Evolutionary conservation across 2,797 vertebrate species (phyloP), one percentile per base, ranked within the genome.

Genomic region (Helarctos malayanus): DNA sequence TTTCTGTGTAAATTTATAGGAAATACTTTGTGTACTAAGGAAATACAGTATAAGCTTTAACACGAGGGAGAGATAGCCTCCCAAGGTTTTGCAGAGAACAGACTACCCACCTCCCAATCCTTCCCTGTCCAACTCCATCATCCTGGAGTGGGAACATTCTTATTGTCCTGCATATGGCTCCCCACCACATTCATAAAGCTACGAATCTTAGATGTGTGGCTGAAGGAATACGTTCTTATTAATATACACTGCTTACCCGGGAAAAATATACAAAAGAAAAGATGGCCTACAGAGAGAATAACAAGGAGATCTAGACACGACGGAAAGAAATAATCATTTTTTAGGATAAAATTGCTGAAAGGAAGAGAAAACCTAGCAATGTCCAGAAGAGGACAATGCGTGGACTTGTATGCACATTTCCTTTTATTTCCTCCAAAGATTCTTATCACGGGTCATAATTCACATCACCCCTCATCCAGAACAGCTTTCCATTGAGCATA

Each of bases 271-370:
- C 25, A 52, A 49, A 52, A 56, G 65, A 65, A 65, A 85, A 75
- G 16, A 63, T 41, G 3, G 16, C n/a, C 52, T 83, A 32, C 27
- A 81, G 89, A 13, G n/a, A 89, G 54, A 89, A 85, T 23, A 82
- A 41, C 10, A 54, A 68, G 71, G 23, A 93, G 14, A 95, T 35
- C 35, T 52, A 80, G n/a, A 59, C 18, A 41, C 15, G 29, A 57
- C 13, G 63, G 29, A 57, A 69, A 59, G 47, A 68, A 29, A 49
- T 45, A 65, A 76, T 32, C 68, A 32, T 21, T 52, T 18, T 97
- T 57, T 47, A 65, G 25, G 85, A 91, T 82, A 73, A 87, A 95
- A 65, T 82, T 47, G 9, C 41, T 94, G 19, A 80, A 56, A 57
- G 18, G 11, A 54, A 27, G 57, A 96, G 23, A 91, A 87, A 78